phyloP scores from a whole-genome alignment of 2,797 vertebrate genomes.

The Phylloscopus collybita region DNA sequence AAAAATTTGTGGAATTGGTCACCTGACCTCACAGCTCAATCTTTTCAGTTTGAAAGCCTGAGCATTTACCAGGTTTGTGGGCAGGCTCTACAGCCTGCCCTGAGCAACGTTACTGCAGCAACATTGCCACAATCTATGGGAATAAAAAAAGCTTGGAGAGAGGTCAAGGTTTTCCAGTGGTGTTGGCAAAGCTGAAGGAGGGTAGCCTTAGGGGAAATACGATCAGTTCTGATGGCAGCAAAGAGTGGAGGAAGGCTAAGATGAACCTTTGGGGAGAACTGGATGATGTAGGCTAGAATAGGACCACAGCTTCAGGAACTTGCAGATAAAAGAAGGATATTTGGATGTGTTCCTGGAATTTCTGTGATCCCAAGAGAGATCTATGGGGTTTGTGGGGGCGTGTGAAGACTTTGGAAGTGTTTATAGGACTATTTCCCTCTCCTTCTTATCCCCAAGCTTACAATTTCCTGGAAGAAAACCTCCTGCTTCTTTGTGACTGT shows the following conservation, averaged over 20 bases:
- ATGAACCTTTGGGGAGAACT: not conserved
- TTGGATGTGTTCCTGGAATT: not conserved
- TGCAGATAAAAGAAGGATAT: not conserved
- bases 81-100: not conserved
- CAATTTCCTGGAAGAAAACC: not conserved
- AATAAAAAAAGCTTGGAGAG: not conserved
- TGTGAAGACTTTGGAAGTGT: not conserved
- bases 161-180: not conserved
- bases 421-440: not conserved
- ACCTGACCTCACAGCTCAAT: not conserved
- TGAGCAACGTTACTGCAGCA: not conserved
- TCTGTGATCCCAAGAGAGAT: not conserved
- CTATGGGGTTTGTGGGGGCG: accelerated
- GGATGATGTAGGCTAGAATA: not conserved
- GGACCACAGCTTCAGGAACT: not conserved
- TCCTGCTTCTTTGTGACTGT: not conserved
- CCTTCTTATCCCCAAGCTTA: not conserved
- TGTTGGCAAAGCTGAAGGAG: not conserved
- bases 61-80: not conserved
- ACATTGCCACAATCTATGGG: not conserved
- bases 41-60: not conserved
- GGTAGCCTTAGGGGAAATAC: not conserved
- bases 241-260: not conserved
- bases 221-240: not conserved
- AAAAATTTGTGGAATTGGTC: not conserved